Evolutionary conservation across 1,140 invertebrate genomes (phyloP).

Genomic region (Drosophila sp.): DNA sequence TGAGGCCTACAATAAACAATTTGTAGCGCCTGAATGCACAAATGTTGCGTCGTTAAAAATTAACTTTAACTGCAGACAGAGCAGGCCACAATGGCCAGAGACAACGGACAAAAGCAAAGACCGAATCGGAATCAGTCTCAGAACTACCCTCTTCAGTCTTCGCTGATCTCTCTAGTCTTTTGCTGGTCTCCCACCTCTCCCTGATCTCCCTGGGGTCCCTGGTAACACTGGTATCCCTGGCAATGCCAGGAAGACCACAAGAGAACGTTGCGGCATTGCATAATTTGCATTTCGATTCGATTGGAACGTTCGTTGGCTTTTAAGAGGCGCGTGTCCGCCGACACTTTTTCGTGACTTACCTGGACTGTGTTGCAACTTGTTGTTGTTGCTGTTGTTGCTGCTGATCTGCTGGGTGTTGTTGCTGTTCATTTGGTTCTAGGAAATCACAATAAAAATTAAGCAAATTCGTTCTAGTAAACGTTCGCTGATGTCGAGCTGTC

Average conservation of each 20-base stretch:
- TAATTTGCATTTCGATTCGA: conserved; percentile 84
- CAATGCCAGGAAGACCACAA: conserved; percentile 18
- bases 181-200: neutral
- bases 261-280: conserved; percentile 66
- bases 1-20: conserved; percentile 77
- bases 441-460: conserved; percentile 84
- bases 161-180: too few relatives aligned
- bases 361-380: conserved; percentile 38
- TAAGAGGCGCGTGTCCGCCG: conserved; percentile 82
- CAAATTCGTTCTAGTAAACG: conserved; percentile 81
- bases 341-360: conserved; percentile 83
- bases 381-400: conserved; percentile 16
- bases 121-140: conserved; percentile 33
- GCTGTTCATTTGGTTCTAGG: conserved; percentile 66
- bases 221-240: neutral
- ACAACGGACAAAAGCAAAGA: conserved; percentile 25
- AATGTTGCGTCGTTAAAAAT: conserved; percentile 80
- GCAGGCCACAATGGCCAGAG: conserved; percentile 32
- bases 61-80: conserved; percentile 63
- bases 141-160: neutral
- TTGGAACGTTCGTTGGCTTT: conserved; percentile 69
- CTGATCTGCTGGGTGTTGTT: too few relatives aligned
- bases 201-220: neutral
- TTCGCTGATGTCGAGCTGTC: conserved; percentile 36
- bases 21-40: conserved; percentile 82